Conservation (phyloP, 2,888 invertebrate genomes). For the Yponomeuta plumbellus region DNA sequence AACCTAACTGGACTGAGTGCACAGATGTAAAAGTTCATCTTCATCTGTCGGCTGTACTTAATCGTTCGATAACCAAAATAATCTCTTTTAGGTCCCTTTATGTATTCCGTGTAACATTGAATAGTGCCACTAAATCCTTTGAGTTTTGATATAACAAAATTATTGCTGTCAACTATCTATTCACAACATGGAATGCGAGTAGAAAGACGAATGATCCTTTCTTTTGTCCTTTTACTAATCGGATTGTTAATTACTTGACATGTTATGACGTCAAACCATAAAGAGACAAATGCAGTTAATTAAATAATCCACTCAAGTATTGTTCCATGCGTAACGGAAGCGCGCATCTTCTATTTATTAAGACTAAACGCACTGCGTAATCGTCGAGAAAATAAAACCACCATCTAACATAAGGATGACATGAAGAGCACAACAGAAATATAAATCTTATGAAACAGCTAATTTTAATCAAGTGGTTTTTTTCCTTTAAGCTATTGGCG, state of each 20-base stretch:
- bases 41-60: background rate
- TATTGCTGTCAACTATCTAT: background rate
- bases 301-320: slow-evolving; percentile 54
- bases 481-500: slow-evolving; percentile 4
- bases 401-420: background rate
- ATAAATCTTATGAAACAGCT: slow-evolving; percentile 2
- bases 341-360: slow-evolving; percentile 22
- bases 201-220: background rate
- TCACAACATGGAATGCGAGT: background rate
- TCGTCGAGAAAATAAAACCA: background rate
- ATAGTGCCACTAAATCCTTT: no score
- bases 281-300: slow-evolving; percentile 49
- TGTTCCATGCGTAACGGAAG: slow-evolving; percentile 53
- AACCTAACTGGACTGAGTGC: background rate
- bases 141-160: no score
- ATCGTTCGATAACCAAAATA: no score
- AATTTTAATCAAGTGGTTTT: background rate
- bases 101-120: no score
- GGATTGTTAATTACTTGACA: slow-evolving; percentile 9
- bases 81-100: no score
- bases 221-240: background rate
- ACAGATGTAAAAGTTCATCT: background rate
- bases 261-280: slow-evolving; percentile 39
- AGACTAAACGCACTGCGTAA: no score
- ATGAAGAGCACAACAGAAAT: background rate